Evolutionary conservation across 2,888 invertebrate species (phyloP), one percentile per base, ranked within the genome.

Genomic region (Marasmarcha lunaedactyla): DNA sequence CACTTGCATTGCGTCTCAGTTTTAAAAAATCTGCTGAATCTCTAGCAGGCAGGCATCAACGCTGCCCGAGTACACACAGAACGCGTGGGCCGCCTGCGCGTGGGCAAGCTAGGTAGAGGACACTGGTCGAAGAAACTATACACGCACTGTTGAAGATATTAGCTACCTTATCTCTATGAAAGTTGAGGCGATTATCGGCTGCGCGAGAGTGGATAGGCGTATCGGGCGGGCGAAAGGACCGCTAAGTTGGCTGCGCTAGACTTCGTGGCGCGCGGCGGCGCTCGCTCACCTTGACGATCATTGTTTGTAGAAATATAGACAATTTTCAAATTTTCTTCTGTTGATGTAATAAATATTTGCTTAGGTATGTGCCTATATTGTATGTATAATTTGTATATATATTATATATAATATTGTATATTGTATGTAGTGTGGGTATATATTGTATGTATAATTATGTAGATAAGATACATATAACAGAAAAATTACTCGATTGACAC

Each of bases 271-370:
- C 72, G 38, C 27, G 49, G 49, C 27, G 49, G 49, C 49, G 63
- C 70, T 59, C 49, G 74, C 59, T 77, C 60, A 64, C 77, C 77
- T 77, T 78, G 76, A 66, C 63, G 69, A 30, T 41, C 36, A 39
- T n/a, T 20, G 20, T 20, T 44, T 39, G 36, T 30, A 9, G 27
- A 42, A 37, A 41, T 41, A 37, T 39, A 33, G 33, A 20, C 15
- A 37, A 37, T 37, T 39, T 35, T 34, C 26, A 34, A 37, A 36
- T 39, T 38, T 39, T 20, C 20, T 7, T 20, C 20, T 20, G 20
- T 20, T 5, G 20, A 20, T 5, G 20, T 20, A 7, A 20, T 20
- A n/a, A n/a, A n/a, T n/a, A n/a, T n/a, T n/a, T n/a, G n/a, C n/a
- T n/a, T n/a, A n/a, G n/a, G n/a, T n/a, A n/a, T n/a, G n/a, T n/a